phyloP scores from a whole-genome alignment of 2,888 invertebrate species.

The Drosophila vallismaia region DNA sequence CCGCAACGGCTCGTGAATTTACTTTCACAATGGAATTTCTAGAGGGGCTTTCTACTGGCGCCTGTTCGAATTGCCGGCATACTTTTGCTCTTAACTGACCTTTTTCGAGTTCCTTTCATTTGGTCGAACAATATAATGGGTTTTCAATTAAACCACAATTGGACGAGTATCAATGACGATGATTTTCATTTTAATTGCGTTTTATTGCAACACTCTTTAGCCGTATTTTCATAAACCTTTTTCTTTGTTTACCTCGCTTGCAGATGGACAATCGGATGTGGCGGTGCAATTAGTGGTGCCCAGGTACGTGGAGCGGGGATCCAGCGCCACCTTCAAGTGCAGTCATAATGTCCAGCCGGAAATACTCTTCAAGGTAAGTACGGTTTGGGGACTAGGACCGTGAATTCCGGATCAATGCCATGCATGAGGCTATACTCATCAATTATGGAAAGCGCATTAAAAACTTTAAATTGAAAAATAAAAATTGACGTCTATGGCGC shows the following conservation, averaged over 20 bases:
- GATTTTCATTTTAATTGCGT: conserved; percentile 20
- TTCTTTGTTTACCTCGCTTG: conserved; percentile 31
- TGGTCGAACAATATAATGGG: conserved; percentile 51
- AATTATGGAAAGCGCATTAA: conserved; percentile 48
- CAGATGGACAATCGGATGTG: conserved; percentile 85
- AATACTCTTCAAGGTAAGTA: conserved; percentile 90
- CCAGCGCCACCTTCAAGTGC: conserved; percentile 89
- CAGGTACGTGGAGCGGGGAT: conserved; percentile 89
- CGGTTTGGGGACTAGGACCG: conserved; percentile 12
- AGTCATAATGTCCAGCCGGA: conserved; percentile 90
- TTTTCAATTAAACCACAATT: conserved; percentile 68
- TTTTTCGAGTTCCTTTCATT: conserved; percentile 19
- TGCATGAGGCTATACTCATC: conserved; percentile 14
- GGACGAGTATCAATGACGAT: conserved; percentile 27
- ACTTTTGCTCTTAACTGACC: conserved; percentile 14
- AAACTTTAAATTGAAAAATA: conserved; percentile 60
- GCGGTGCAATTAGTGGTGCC: conserved; percentile 88
- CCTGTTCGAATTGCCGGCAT: conserved; percentile 48
- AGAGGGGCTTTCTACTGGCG: background rate
- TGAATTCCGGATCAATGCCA: conserved; percentile 7
- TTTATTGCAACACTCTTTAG: conserved; percentile 4
- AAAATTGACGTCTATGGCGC: conserved; percentile 19
- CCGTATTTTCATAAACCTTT: conserved; percentile 11
- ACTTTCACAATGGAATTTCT: conserved; percentile 6
- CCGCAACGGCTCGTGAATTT: conserved; percentile 2